Percentiles rank a stretch among this genome's conserved stretches.
Conservation (phyloP, 2,797 vertebrate species). For the Enteromius mattozi region DNA sequence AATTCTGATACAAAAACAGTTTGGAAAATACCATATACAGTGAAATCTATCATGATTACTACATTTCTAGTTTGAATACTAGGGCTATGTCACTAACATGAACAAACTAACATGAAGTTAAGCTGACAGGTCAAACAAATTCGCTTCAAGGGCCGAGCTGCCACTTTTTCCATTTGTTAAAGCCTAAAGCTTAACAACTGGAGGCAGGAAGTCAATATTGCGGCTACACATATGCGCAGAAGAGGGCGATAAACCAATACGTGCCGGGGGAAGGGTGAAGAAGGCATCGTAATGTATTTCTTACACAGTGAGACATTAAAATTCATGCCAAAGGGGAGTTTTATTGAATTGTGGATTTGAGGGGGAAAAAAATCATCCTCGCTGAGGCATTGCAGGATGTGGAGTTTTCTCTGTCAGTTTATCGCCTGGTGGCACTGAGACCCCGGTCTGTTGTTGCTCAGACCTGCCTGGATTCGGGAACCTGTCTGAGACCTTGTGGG, state of each 20-base stretch:
- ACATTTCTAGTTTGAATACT: neutral
- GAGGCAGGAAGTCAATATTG: slow-evolving; percentile 44
- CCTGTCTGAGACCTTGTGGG: slow-evolving; percentile 71
- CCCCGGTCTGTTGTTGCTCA: slow-evolving; percentile 21
- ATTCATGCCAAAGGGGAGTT: slow-evolving; percentile 47
- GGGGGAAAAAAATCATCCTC: neutral
- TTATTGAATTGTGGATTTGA: slow-evolving; percentile 44
- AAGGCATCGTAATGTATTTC: slow-evolving; percentile 35
- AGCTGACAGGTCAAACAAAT: slow-evolving; percentile 43
- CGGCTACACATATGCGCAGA: slow-evolving; percentile 20
- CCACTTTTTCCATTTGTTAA: slow-evolving; percentile 44
- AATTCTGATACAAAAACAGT: neutral
- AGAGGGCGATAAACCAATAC: slow-evolving; percentile 39
- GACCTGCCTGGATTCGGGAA: slow-evolving; percentile 58
- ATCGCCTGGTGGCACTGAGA: slow-evolving; percentile 31
- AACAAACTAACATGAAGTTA: slow-evolving; percentile 37
- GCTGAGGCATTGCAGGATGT: slow-evolving; percentile 6
- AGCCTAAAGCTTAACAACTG: slow-evolving; percentile 46
- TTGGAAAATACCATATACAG: neutral
- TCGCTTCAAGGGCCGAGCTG: slow-evolving; percentile 20
- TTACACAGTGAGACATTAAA: slow-evolving; percentile 43
- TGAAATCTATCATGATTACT: slow-evolving; percentile 6
- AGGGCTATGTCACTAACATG: slow-evolving; percentile 21
- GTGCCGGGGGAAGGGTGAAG: slow-evolving; percentile 17
- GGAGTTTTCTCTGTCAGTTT: slow-evolving; percentile 29